Evolutionary conservation across 2,797 vertebrate species (phyloP), one percentile per base, ranked within the genome.

Genomic region (Protosalanx chinensis): DNA sequence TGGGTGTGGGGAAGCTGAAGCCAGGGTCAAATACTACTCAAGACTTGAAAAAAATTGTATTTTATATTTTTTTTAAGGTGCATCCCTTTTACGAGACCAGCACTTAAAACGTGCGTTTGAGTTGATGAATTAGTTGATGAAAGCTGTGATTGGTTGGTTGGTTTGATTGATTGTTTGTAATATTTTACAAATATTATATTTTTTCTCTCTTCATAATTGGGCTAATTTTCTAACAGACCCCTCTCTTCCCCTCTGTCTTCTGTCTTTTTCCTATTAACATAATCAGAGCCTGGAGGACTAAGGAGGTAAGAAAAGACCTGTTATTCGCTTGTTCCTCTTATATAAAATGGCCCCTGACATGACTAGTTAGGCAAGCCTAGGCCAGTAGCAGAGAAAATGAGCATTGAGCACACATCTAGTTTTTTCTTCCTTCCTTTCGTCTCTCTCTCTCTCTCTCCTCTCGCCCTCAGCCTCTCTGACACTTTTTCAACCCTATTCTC

Each of bases 221-320:
- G n/a, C 10, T 60, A 63, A 63, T 68, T 68, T n/a, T n/a, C 67
- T 49, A 56, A 57, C 53, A 66, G 49, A 59, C 57, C 57, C 20
- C 18, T 59, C 46, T 10, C 30, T 18, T 6, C 33, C 33, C 2
- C 33, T 35, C 33, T 23, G 15, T 5, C 35, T 75, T 60, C 78
- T 75, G 77, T 75, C 73, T 53, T 74, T 78, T 58, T 72, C 76
- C 80, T 83, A 74, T 85, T 75, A 75, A 77, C 67, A 72, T 80
- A 64, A 67, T 77, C 74, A 71, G 18, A n/a, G 16, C 3, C 16
- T 16, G 18, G 18, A 82, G 74, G 77, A 84, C 70, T 67, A 72
- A 76, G 81, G 80, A 56, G 90, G 90, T 90, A 89, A 88, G 90
- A 90, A 76, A 71, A 73, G 71, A 77, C 72, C 79, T 77, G 79